Conservation (phyloP, 2,113 vertebrate species). For the Todiramphus saurophagus region DNA sequence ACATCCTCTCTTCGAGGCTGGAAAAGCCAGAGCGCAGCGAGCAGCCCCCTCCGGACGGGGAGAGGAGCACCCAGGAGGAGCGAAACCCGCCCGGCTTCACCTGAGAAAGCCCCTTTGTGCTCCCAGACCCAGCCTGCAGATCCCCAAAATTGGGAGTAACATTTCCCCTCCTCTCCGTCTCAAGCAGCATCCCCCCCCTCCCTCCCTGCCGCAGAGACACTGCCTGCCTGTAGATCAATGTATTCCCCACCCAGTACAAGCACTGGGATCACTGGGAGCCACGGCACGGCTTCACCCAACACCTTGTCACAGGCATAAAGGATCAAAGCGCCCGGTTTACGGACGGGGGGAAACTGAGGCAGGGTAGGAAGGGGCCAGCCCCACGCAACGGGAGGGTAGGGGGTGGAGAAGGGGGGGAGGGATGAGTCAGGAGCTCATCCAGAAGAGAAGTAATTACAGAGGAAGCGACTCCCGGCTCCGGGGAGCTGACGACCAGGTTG, state of each 20-base stretch:
- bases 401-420: too few relatives aligned
- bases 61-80: background rate
- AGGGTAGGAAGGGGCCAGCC: background rate
- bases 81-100: background rate
- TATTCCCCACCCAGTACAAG: background rate
- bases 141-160: rapidly evolving
- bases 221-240: background rate
- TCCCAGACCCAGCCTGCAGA: background rate
- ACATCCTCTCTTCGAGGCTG: background rate
- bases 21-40: rapidly evolving
- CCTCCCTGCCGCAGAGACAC: background rate
- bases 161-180: background rate
- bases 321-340: rapidly evolving
- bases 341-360: conserved; percentile 20
- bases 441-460: background rate
- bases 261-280: background rate
- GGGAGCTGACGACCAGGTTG: background rate
- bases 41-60: background rate
- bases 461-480: background rate
- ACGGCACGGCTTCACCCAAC: background rate
- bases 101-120: rapidly evolving
- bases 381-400: rapidly evolving
- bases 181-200: background rate
- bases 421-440: conserved; percentile 14
- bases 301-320: rapidly evolving